Percentiles rank a stretch among this genome's conserved stretches.
Evolutionary conservation across 2,888 invertebrate genomes (phyloP).

Genomic region (Deilephila elpenor): DNA sequence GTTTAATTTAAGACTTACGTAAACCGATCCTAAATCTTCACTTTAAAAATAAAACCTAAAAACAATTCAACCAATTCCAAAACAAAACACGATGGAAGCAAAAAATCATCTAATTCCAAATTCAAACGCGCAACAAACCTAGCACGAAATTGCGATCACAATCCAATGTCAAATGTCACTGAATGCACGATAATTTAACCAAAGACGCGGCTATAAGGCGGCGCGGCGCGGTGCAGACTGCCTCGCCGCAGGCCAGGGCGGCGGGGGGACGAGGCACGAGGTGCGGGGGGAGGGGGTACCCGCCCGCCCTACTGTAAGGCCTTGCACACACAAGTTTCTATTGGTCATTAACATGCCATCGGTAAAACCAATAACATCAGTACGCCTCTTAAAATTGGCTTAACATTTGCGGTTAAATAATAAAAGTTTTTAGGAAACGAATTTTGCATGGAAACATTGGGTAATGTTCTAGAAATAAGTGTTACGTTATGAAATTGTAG

Average conservation of each 20-base stretch:
- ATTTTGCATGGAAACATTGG: not conserved
- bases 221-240: conserved; percentile 56
- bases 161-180: conserved; percentile 42
- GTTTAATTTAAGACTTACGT: conserved; percentile 6
- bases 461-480: not conserved
- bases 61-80: not conserved
- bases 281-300: conserved; percentile 44
- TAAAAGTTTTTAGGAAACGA: not conserved
- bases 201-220: conserved; percentile 48
- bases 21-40: not conserved
- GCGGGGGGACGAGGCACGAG: conserved; percentile 33
- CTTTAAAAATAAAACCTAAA: not conserved
- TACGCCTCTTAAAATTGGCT: conserved; percentile 18
- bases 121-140: conserved; percentile 22
- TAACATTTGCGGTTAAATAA: not conserved
- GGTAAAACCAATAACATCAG: conserved; percentile 35
- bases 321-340: conserved; percentile 44
- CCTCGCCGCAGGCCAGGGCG: conserved; percentile 40
- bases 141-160: conserved; percentile 20
- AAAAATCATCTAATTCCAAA: conserved; percentile 11
- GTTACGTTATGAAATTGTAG: not conserved
- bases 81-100: not conserved
- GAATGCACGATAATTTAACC: conserved; percentile 12
- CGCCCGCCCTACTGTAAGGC: conserved; percentile 58
- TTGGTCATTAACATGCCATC: conserved; percentile 41